Evolutionary conservation across 2,888 invertebrate genomes (phyloP).

Genomic region (Melanostoma scalare): DNA sequence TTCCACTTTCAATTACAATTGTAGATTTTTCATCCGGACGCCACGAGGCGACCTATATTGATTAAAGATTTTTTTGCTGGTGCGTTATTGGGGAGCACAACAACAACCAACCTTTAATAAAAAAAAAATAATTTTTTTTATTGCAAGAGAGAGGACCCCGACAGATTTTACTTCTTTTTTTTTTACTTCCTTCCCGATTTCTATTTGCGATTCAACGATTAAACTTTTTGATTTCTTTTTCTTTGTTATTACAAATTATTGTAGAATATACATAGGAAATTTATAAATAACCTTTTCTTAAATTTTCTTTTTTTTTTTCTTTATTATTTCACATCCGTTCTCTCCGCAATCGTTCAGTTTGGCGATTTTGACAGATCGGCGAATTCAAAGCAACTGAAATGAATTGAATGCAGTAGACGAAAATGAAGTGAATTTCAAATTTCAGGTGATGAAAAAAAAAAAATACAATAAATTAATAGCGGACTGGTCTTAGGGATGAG

Average conservation of each 20-base stretch:
- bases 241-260: conserved; percentile 6
- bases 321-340: conserved; percentile 63
- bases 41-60: conserved; percentile 71
- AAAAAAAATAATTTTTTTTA: conserved; percentile 29
- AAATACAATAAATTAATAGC: background rate
- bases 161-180: background rate
- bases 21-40: conserved; percentile 65
- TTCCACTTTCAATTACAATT: conserved; percentile 48
- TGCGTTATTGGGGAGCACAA: conserved; percentile 29
- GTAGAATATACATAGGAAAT: conserved; percentile 28
- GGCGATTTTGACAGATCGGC: conserved; percentile 73
- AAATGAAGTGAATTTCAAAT: conserved; percentile 40
- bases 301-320: conserved; percentile 17
- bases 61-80: conserved; percentile 38
- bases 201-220: background rate
- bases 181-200: no score
- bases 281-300: conserved; percentile 37
- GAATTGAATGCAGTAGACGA: conserved; percentile 63
- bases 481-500: background rate
- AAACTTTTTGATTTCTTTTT: conserved; percentile 15
- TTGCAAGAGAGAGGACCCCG: conserved; percentile 3
- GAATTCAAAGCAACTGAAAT: conserved; percentile 74
- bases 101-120: conserved; percentile 31
- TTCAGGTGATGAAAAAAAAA: conserved; percentile 22
- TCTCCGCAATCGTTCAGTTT: conserved; percentile 68